phyloP scores from a whole-genome alignment of 2,113 vertebrate species.

The Mesembrinibis cayennensis region DNA sequence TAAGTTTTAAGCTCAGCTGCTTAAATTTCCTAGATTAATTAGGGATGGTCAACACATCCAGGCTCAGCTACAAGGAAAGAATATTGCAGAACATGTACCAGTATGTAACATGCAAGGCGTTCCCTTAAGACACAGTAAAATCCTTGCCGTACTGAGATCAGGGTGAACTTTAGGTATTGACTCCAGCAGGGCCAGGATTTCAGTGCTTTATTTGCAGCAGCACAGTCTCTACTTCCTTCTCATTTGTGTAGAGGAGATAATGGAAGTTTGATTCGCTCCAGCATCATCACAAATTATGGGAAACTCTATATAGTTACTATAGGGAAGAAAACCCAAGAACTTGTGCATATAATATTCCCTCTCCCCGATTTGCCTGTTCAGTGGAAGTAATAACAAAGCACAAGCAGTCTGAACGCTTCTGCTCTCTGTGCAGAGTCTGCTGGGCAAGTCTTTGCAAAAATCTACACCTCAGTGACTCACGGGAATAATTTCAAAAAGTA shows the following conservation, averaged over 20 bases:
- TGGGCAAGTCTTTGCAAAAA: neutral
- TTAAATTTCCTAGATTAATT: neutral
- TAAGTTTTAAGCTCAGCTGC: neutral
- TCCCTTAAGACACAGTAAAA: neutral
- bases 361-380: neutral
- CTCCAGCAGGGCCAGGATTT: neutral
- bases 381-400: neutral
- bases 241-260: fast-evolving
- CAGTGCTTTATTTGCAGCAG: neutral
- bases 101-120: neutral
- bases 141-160: neutral
- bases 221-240: neutral
- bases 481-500: neutral
- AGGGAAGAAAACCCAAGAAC: neutral
- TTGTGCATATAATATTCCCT: too few species aligned
- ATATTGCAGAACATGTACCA: neutral
- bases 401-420: neutral
- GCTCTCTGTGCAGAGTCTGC: neutral
- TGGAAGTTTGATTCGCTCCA: neutral
- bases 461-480: neutral
- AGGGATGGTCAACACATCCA: neutral
- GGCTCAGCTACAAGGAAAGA: neutral
- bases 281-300: neutral
- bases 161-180: neutral
- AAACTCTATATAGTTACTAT: neutral